Evolutionary conservation across 2,797 vertebrate species (phyloP).

Genomic region (Rachycentron canadum): DNA sequence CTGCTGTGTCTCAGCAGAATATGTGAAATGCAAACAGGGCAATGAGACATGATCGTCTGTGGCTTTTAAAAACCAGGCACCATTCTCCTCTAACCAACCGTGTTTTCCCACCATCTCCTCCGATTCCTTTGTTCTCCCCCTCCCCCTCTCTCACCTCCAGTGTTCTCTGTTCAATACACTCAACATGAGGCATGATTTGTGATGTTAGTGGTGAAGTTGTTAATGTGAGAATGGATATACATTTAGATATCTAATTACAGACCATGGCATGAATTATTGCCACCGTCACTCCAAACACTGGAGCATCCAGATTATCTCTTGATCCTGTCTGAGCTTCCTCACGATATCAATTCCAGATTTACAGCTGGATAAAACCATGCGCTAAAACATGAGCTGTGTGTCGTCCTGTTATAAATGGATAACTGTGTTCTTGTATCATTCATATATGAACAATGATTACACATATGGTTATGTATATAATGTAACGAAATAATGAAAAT

Average conservation of each 20-base stretch:
- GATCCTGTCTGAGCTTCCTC: slow-evolving; percentile 69
- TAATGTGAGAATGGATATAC: slow-evolving; percentile 37
- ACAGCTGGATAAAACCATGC: slow-evolving; percentile 53
- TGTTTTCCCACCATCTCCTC: slow-evolving; percentile 70
- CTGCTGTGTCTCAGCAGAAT: slow-evolving; percentile 73
- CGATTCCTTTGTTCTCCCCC: slow-evolving; percentile 82
- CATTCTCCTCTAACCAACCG: slow-evolving; percentile 37
- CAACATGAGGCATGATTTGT: slow-evolving; percentile 62
- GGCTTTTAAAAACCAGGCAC: slow-evolving; percentile 50
- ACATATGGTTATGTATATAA: background rate
- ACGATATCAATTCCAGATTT: slow-evolving; percentile 66
- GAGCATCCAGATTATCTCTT: slow-evolving; percentile 64
- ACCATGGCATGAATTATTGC: slow-evolving; percentile 21
- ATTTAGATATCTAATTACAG: slow-evolving; percentile 36
- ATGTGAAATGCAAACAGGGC: slow-evolving; percentile 68
- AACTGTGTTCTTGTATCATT: background rate
- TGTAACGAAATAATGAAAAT: background rate
- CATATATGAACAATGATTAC: slow-evolving; percentile 7
- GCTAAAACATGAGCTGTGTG: slow-evolving; percentile 31
- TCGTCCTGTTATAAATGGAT: slow-evolving; percentile 6
- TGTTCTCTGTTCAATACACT: slow-evolving; percentile 68
- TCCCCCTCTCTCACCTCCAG: slow-evolving; percentile 72
- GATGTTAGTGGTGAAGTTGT: slow-evolving; percentile 35
- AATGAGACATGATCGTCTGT: slow-evolving; percentile 58
- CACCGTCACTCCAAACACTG: slow-evolving; percentile 56